phyloP scores from a whole-genome alignment of 2,888 invertebrate species.

The Leucoptera coffeella region DNA sequence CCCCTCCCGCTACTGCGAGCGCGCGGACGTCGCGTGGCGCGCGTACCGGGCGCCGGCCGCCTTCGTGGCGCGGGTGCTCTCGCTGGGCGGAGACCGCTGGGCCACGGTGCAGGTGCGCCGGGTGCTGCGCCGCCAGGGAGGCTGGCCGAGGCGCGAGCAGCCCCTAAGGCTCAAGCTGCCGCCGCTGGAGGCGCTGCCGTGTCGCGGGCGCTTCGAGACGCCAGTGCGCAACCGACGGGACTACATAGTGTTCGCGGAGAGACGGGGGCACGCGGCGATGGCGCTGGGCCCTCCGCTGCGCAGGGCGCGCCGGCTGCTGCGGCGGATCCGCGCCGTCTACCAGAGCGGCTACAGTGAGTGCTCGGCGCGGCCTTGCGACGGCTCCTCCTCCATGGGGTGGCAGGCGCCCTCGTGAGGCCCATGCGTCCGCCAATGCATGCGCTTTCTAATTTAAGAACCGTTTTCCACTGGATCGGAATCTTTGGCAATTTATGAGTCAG shows the following conservation, averaged over 20 bases:
- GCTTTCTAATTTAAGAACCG: too few relatives aligned
- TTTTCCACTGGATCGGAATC: too few relatives aligned
- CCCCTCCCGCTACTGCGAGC: constrained; percentile 46
- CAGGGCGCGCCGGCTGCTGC: constrained; percentile 31
- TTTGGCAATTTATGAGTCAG: too few relatives aligned
- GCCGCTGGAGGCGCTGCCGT: constrained; percentile 20
- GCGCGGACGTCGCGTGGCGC: constrained; percentile 48
- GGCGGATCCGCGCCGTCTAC: constrained; percentile 44
- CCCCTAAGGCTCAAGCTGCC: constrained; percentile 28
- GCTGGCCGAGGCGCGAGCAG: constrained; percentile 35
- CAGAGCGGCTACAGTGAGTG: constrained; percentile 47
- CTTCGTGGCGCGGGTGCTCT: constrained; percentile 44
- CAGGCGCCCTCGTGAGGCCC: too few relatives aligned
- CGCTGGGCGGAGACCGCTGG: constrained; percentile 26
- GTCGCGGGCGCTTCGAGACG: constrained; percentile 41
- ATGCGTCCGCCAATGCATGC: too few relatives aligned
- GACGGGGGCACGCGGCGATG: constrained; percentile 35
- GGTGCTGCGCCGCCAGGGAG: constrained; percentile 31
- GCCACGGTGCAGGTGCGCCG: constrained; percentile 38
- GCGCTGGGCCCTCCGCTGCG: constrained; percentile 41
- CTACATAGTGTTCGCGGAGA: constrained; percentile 46
- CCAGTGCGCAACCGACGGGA: constrained; percentile 33
- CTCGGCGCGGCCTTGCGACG: too few relatives aligned
- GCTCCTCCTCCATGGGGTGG: too few relatives aligned
- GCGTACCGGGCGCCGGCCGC: constrained; percentile 46